Base-by-base conservation (phyloP, 1,140 invertebrate species). In the Nymphalis io region DNA sequence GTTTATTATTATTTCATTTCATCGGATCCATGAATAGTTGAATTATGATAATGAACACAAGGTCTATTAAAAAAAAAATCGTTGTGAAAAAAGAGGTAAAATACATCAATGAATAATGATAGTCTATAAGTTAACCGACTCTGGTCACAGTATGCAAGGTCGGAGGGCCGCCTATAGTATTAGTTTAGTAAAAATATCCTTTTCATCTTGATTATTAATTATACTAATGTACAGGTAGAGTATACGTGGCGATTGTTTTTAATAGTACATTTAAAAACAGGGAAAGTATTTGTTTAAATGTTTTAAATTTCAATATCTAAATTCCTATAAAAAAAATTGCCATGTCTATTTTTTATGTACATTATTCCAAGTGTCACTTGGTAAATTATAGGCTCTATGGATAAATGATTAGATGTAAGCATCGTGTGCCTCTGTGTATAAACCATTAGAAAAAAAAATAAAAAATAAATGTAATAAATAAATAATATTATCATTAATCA, bases 341-440 rank as follows among this genome's bases (percentile, higher is more conserved):
- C 68, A 73, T 64, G 72, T 72, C 73, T 73, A 71, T 51, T 60
- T 74, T 70, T 65, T 71, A 74, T 83, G 77, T 79, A 79, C 42
- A 79, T 78, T 73, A 58, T 62, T 73, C 71, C 18, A 51, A 44
- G 33, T 77, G 74, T 72, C 64, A 71, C 44, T 75, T 55, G 51
- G 38, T 23, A 40, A 60, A 60, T 42, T 42, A 42, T 60, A 60
- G 18, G 39, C 18, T 39, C 33, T 60, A 60, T 60, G 18, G 13
- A 42, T 60, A 60, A 51, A 21, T 46, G 40, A 61, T 38, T 88
- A 85, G 81, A 60, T 79, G 72, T 90, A 90, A 90, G 86, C 71
- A 88, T 84, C 80, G 87, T 89, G 87, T 90, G 88, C 88, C 88
- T 89, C 86, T 84, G 85, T 88, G 84, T 90, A 88, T 84, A 88